Base-by-base conservation (phyloP, 1,140 invertebrate species). In the Uloborus diversus region DNA sequence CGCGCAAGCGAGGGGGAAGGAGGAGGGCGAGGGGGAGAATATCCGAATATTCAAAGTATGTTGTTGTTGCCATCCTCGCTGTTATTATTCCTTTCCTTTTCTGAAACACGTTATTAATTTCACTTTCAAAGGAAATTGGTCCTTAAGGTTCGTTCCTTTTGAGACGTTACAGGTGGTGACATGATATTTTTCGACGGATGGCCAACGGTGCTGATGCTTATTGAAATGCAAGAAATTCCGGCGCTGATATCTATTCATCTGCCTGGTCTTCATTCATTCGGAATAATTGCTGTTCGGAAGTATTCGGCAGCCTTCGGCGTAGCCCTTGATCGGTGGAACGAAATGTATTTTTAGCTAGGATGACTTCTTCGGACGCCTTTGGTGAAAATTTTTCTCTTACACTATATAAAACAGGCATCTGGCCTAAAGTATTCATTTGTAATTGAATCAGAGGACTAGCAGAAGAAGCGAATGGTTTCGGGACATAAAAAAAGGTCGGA, bases 61-160 rank as follows among this genome's bases (percentile, higher is more conserved):
- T 71, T 71, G 51, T 42, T 71, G 32, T 59, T n/a, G n/a, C n/a
- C n/a, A n/a, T n/a, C n/a, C n/a, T n/a, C 51, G 32, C 59, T 71
- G 33, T 59, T 73, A 20, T 30, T 42, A 42, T 42, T 42, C 37
- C 37, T 17, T 42, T 42, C 37, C 37, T 42, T 49, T 20, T 35
- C 32, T 28, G 56, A 61, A 71, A 59, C 27, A 71, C 61, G 69
- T 71, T 71, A 71, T 71, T 71, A 71, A 71, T 61, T 71, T 59
- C 53, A 27, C 69, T 71, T 71, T 56, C 32, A 71, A 70, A 49
- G 32, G 51, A 57, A 70, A 4, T 14, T n/a, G 28, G n/a, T 14
- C 20, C 14, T 3, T 17, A 27, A 9, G n/a, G 28, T 53, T 53
- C 17, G 28, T n/a, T n/a, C n/a, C n/a, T n/a, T n/a, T n/a, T n/a